These are phyloP conservation scores for Climacteris rufus DNA, from an alignment of 2,113 vertebrate genomes.

Conservation along the genomic window DNA sequence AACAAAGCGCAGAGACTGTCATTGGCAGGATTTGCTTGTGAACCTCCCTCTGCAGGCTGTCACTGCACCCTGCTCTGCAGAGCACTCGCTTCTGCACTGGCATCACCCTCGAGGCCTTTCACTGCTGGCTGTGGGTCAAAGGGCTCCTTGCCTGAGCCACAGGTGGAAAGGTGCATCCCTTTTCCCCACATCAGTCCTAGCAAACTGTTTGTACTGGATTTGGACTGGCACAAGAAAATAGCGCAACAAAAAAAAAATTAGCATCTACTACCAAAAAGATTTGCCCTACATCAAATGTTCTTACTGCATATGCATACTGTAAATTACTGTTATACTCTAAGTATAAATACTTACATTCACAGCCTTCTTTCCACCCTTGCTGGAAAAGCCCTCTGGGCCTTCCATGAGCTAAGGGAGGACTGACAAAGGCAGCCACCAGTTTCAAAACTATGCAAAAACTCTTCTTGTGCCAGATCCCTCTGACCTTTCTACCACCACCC, in stretches of 20 bases:
- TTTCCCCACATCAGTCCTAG: neutral
- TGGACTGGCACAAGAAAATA: neutral
- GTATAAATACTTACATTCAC: neutral
- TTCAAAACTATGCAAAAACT: neutral
- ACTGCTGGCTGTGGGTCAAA: neutral
- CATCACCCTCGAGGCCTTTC: neutral
- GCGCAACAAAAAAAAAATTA: neutral
- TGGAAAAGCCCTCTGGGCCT: neutral
- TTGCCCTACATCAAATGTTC: rapidly evolving
- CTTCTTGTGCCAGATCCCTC: neutral
- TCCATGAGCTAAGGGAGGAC: neutral
- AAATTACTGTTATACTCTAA: neutral
- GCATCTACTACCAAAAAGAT: neutral
- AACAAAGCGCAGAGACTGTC: neutral
- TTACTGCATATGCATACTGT: neutral
- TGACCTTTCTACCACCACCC: neutral
- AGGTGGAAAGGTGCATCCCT: rapidly evolving
- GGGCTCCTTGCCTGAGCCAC: neutral
- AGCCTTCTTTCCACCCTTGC: neutral
- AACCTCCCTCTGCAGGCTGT: neutral
- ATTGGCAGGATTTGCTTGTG: neutral
- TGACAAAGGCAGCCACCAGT: neutral
- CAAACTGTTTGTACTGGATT: neutral
- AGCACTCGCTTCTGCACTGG: neutral
- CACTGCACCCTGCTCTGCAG: neutral